phyloP scores from a whole-genome alignment of 2,113 vertebrate genomes.

The Caracal caracal region DNA sequence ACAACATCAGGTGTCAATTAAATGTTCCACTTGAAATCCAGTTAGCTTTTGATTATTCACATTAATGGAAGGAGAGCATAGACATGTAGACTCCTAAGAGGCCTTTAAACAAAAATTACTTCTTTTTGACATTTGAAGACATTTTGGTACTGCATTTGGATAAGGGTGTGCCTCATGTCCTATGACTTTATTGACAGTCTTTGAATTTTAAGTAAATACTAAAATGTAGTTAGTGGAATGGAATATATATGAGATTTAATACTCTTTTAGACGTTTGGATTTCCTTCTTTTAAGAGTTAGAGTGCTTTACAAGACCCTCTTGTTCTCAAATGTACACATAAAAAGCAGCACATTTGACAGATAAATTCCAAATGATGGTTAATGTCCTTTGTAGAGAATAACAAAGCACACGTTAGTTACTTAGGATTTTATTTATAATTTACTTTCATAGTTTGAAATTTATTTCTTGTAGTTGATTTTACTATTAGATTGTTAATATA shows the following conservation, averaged over 20 bases:
- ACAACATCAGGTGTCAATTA: not conserved
- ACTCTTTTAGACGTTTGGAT: conserved; percentile 5
- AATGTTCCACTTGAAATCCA: conserved; percentile 8
- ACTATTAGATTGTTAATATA: not conserved
- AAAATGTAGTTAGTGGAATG: conserved; percentile 9
- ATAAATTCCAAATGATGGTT: not conserved
- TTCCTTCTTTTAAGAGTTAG: not conserved
- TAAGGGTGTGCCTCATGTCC: not conserved
- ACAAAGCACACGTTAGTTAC: not conserved
- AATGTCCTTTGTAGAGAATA: conserved; percentile 13
- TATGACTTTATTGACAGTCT: conserved; percentile 12
- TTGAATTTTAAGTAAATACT: conserved; percentile 51
- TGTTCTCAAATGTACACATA: not conserved
- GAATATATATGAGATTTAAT: not conserved
- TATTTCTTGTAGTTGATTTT: not conserved
- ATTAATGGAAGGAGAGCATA: not conserved
- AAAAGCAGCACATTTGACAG: conserved; percentile 1
- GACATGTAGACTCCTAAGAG: not conserved
- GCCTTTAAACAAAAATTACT: not conserved
- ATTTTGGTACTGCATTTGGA: conserved; percentile 29
- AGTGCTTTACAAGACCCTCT: not conserved
- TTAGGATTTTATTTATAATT: not conserved
- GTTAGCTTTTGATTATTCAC: conserved; percentile 61
- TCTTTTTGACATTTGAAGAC: conserved; percentile 4
- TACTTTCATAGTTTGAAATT: not conserved